Evolutionary conservation across 2,113 vertebrate species (phyloP).

Genomic region (Microtus montanus): DNA sequence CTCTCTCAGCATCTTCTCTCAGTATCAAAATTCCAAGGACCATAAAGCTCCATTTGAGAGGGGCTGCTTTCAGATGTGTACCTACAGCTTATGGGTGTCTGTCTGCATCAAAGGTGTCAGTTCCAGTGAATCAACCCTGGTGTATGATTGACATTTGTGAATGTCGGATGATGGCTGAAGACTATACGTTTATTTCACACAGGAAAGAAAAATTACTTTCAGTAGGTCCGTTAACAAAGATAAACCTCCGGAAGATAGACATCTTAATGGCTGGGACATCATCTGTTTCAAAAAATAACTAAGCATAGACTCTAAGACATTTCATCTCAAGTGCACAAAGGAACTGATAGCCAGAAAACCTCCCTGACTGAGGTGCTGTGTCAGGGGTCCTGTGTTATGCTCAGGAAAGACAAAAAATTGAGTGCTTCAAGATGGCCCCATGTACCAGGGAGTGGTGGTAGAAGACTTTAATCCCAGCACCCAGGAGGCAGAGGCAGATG

Average conservation of each 20-base stretch:
- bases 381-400: not conserved
- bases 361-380: too few relatives aligned
- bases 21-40: not conserved
- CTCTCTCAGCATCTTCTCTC: not conserved
- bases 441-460: not conserved
- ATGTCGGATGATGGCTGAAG: not conserved
- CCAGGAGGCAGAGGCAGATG: not conserved
- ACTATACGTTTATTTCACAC: not conserved
- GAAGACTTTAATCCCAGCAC: not conserved
- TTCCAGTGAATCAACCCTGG: not conserved
- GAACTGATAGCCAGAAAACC: not conserved
- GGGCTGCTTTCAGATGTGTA: too few relatives aligned
- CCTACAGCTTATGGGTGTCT: not conserved
- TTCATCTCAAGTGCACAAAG: accelerated
- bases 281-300: not conserved
- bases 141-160: not conserved
- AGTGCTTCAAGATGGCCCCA: not conserved
- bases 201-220: not conserved
- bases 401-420: not conserved
- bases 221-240: not conserved
- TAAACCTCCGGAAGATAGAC: not conserved
- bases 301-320: not conserved
- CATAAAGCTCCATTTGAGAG: not conserved
- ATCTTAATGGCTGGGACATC: not conserved
- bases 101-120: not conserved